phyloP scores from a whole-genome alignment of 2,797 vertebrate genomes.

The Phataginus tetradactyla region DNA sequence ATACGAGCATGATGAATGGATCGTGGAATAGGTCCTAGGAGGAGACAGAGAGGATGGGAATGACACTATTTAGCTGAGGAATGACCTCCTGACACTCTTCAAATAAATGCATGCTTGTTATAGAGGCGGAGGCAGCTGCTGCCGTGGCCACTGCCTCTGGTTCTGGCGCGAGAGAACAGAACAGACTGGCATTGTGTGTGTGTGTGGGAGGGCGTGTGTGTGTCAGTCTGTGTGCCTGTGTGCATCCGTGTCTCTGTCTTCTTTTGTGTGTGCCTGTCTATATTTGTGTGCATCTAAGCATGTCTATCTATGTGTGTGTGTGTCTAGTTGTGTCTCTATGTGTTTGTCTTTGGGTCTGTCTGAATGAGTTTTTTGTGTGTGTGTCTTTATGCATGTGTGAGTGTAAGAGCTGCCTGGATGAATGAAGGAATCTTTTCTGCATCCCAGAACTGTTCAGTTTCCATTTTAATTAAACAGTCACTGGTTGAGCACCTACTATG shows the following conservation, averaged over 20 bases:
- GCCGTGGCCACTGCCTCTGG: accelerated
- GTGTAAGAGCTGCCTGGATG: not conserved
- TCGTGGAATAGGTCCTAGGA: not conserved
- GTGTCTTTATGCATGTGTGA: not conserved
- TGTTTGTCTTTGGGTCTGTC: not conserved
- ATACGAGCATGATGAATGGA: not conserved
- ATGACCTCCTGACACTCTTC: conserved; percentile 58
- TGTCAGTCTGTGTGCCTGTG: accelerated
- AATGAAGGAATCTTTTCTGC: not conserved
- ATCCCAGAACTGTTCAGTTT: not conserved
- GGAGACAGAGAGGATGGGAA: not conserved
- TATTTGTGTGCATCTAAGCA: not conserved
- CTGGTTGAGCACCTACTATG: not conserved
- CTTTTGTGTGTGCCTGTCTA: not conserved
- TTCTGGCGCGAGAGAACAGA: not conserved
- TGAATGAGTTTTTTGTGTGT: not conserved
- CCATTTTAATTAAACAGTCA: not conserved
- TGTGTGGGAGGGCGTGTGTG: accelerated
- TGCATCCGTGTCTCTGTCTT: too few species aligned
- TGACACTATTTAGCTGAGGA: conserved; percentile 64
- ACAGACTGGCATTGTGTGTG: not conserved
- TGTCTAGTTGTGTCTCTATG: not conserved
- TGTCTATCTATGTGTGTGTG: not conserved
- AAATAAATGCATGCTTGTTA: conserved; percentile 48
- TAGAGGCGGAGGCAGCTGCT: not conserved